These are phyloP conservation scores for Bombus huntii DNA, from an alignment of 1,140 invertebrate genomes.

Conservation along the genomic window DNA sequence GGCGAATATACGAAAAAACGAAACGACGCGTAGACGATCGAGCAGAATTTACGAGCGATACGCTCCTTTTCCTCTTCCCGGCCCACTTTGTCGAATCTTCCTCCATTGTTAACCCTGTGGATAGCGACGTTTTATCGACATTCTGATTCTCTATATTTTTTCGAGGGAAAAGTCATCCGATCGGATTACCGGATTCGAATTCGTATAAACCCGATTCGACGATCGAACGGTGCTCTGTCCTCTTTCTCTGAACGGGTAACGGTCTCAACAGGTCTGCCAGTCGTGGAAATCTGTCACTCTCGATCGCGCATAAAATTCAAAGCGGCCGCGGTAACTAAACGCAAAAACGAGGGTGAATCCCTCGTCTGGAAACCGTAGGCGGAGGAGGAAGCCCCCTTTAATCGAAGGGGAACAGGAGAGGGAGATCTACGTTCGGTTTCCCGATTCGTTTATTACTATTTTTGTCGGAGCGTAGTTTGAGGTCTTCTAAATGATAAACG, in stretches of 20 bases:
- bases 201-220: neutral
- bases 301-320: neutral
- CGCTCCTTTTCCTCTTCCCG: neutral
- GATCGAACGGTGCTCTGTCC: neutral
- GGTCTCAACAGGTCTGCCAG: neutral
- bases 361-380: neutral
- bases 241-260: neutral
- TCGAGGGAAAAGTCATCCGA: neutral
- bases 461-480: too few species aligned
- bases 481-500: neutral
- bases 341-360: neutral
- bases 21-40: neutral
- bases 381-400: too few species aligned
- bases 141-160: neutral
- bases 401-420: neutral
- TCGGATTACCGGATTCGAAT: neutral
- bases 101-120: neutral
- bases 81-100: neutral
- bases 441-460: neutral
- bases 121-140: neutral
- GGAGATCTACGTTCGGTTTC: neutral
- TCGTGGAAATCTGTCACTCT: neutral
- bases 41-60: neutral
- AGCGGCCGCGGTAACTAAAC: neutral
- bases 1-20: neutral